A percentile compares a stretch with the other conserved stretches of the same genome.
phyloP scores from a whole-genome alignment of 2,888 invertebrate species.

The Diachrysia chrysitis region DNA sequence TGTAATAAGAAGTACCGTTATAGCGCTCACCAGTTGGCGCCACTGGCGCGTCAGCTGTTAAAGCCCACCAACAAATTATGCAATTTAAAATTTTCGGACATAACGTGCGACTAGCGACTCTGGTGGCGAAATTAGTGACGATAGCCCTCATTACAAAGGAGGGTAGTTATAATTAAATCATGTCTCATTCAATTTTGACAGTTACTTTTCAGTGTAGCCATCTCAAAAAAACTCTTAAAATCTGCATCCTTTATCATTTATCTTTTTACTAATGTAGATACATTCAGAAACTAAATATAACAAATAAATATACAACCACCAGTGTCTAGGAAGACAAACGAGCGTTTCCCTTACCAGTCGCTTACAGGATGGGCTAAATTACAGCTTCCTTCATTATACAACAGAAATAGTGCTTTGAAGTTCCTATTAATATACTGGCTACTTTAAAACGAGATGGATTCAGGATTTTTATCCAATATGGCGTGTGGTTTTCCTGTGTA shows the following conservation, averaged over 20 bases:
- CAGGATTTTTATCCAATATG: conserved; percentile 32
- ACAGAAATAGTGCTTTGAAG: conserved; percentile 52
- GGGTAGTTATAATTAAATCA: no score
- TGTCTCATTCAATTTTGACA: no score
- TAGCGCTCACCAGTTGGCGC: no score
- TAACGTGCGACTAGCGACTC: no score
- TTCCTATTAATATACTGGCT: conserved; percentile 21
- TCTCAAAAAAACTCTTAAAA: neutral
- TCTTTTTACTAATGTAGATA: neutral
- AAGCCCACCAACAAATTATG: no score
- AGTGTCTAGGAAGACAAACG: conserved; percentile 55
- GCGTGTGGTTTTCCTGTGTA: conserved; percentile 27
- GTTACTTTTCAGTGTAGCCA: conserved; percentile 6
- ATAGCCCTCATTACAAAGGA: no score
- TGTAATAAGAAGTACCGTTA: no score
- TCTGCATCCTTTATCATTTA: neutral
- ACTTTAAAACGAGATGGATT: conserved; percentile 17
- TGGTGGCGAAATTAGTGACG: no score
- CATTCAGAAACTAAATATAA: neutral
- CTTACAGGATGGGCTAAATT: conserved; percentile 54
- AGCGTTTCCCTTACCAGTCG: conserved; percentile 47
- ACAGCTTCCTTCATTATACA: conserved; percentile 48
- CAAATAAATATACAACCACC: conserved; percentile 32
- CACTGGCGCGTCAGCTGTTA: no score
- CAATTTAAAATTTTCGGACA: no score